Conservation (phyloP, 2,113 vertebrate species). For the Australoheros scitulus region DNA sequence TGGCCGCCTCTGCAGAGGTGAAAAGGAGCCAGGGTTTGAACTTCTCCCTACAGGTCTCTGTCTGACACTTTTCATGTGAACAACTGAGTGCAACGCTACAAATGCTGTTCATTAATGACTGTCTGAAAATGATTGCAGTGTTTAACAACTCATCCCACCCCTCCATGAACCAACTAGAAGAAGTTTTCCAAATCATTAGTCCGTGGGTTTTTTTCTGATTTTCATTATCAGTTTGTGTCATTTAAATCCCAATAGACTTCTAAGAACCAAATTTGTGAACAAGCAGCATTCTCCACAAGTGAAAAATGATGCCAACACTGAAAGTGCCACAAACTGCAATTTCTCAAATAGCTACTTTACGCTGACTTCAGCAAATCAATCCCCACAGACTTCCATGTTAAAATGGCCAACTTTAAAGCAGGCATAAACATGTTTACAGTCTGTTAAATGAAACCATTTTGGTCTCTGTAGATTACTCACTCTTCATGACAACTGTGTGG, state of each 20-base stretch:
- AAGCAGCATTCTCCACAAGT: not conserved
- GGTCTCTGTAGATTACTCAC: not conserved
- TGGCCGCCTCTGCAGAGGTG: not conserved
- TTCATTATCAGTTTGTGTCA: not conserved
- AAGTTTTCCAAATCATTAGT: not conserved
- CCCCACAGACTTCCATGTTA: not conserved
- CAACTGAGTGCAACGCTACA: not conserved
- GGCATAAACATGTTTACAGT: not conserved
- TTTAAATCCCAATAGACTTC: not conserved
- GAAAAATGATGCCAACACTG: not conserved
- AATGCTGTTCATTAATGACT: not conserved
- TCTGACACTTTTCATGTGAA: conserved; percentile 1
- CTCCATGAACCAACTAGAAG: not conserved
- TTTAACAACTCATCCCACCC: not conserved
- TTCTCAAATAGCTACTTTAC: not conserved
- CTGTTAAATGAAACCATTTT: not conserved
- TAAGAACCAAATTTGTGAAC: not conserved
- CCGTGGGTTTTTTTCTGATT: not conserved
- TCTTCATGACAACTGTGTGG: not conserved
- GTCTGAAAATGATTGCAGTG: not conserved
- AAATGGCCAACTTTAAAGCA: not conserved
- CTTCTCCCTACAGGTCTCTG: not conserved
- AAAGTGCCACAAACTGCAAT: not conserved
- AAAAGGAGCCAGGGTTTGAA: not conserved
- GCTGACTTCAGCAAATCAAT: not conserved